Conservation (phyloP, 2,888 invertebrate species). For the Sphaeridia pumilis region DNA sequence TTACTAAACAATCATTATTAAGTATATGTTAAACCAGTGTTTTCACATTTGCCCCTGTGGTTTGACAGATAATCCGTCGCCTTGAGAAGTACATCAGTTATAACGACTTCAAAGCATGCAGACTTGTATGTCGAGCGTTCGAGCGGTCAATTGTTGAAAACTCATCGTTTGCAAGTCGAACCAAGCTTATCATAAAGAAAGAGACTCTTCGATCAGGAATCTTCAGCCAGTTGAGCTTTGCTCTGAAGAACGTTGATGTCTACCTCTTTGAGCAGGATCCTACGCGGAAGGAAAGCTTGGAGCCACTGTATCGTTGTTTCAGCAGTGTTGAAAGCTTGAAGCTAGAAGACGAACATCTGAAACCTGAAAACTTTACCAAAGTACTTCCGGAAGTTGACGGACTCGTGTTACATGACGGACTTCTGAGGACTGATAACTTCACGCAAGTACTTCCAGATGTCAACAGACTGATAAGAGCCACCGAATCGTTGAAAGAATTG, state of each 20-base stretch:
- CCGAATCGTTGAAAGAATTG: not conserved
- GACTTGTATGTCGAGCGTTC: not conserved
- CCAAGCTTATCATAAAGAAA: not conserved
- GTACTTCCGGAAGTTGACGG: no score
- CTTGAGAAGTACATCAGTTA: not conserved
- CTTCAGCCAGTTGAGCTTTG: not conserved
- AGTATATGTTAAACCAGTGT: no score
- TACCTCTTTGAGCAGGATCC: not conserved
- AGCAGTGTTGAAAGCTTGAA: not conserved
- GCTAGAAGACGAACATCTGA: no score
- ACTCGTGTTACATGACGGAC: not conserved
- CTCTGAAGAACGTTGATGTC: not conserved
- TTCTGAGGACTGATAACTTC: not conserved
- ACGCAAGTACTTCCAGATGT: not conserved
- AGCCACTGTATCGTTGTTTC: not conserved
- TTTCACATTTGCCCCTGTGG: no score
- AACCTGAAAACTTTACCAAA: no score
- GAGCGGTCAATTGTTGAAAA: not conserved
- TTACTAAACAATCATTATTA: no score
- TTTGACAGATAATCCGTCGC: no score
- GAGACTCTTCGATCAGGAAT: not conserved
- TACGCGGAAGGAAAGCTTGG: not conserved
- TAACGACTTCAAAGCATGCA: not conserved
- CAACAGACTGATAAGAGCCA: not conserved
- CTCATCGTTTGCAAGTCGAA: not conserved